phyloP scores from a whole-genome alignment of 2,113 vertebrate genomes.

The Oenanthe oenanthe region DNA sequence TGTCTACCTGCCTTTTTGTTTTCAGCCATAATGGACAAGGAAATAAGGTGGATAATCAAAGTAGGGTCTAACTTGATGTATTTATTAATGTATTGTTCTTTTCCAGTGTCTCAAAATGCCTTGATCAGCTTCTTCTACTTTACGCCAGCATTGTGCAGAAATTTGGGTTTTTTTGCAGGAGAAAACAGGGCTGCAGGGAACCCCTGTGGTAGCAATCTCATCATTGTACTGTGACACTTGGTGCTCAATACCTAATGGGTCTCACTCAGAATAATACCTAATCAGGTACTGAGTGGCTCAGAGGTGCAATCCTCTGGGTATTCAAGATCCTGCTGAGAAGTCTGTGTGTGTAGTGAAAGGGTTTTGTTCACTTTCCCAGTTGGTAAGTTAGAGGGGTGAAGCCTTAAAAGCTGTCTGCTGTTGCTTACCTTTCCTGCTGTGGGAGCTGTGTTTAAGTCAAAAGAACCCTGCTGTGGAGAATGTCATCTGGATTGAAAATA shows the following conservation, averaged over 20 bases:
- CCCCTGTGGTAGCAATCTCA: rapidly evolving
- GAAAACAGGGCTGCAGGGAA: background rate
- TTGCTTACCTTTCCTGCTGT: background rate
- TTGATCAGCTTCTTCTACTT: background rate
- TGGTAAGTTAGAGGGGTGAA: background rate
- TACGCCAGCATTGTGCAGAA: background rate
- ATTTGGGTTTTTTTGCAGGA: rapidly evolving
- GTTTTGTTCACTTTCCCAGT: background rate
- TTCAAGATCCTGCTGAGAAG: background rate
- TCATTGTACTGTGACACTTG: background rate
- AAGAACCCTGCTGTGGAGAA: background rate
- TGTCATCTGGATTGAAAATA: background rate
- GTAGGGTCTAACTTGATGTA: background rate
- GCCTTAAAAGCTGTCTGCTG: background rate
- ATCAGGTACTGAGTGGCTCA: background rate
- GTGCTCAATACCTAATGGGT: background rate
- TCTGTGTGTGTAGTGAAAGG: background rate
- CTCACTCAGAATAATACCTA: background rate
- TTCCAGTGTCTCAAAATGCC: background rate
- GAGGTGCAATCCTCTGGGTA: background rate
- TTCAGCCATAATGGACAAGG: background rate
- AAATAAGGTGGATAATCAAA: background rate
- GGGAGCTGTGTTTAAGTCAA: background rate
- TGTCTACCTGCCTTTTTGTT: background rate
- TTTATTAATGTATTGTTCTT: background rate